Percentiles rank a stretch among this genome's conserved stretches.
Conservation (phyloP, 2,888 invertebrate genomes). For the Drosophila buzzatii region DNA sequence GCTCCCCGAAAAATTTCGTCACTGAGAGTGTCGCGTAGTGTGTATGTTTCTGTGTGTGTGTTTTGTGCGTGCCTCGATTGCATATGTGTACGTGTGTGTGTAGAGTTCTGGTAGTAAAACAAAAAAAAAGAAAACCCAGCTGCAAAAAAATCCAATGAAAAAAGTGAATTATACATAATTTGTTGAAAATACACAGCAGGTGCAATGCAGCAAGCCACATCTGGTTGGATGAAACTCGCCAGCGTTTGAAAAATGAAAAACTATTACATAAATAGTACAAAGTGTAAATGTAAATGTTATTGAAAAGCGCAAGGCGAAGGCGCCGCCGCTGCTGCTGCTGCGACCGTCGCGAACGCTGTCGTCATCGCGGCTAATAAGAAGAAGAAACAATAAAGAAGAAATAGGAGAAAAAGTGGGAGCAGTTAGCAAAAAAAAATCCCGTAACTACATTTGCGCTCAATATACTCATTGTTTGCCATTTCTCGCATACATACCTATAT, state of each 20-base stretch:
- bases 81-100: conserved; percentile 58
- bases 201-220: conserved; percentile 40
- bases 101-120: conserved; percentile 72
- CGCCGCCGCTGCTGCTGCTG: conserved; percentile 54
- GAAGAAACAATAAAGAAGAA: conserved; percentile 43
- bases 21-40: conserved; percentile 72
- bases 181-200: conserved; percentile 45
- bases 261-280: conserved; percentile 77
- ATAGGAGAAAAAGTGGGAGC: conserved; percentile 58
- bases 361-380: conserved; percentile 71
- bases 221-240: conserved; percentile 52
- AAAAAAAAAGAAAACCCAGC: conserved; percentile 49
- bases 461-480: conserved; percentile 56
- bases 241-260: conserved; percentile 59
- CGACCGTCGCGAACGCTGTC: conserved; percentile 68
- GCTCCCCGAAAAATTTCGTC: conserved; percentile 81
- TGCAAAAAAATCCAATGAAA: conserved; percentile 45
- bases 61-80: conserved; percentile 62
- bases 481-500: conserved; percentile 31
- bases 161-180: conserved; percentile 69
- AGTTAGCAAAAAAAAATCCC: conserved; percentile 48
- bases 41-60: conserved; percentile 44
- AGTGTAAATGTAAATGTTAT: conserved; percentile 80
- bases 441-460: conserved; percentile 62
- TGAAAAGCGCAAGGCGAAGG: conserved; percentile 70